Conservation (phyloP, 2,113 vertebrate species). For the Hemichromis elongatus region DNA sequence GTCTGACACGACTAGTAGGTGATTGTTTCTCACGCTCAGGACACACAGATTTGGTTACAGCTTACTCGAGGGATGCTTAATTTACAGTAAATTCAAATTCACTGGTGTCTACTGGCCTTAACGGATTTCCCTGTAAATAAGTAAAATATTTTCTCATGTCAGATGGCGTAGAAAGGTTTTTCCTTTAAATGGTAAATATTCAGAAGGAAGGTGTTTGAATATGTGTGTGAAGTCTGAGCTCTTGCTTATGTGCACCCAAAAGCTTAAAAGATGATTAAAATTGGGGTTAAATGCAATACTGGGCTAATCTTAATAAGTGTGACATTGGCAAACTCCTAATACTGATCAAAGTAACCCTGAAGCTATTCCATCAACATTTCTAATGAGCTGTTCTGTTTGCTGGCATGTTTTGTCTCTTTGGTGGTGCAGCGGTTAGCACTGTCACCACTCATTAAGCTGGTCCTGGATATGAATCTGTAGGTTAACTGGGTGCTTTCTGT, state of each 20-base stretch:
- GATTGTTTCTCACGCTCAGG: neutral
- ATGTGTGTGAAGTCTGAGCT: neutral
- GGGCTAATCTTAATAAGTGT: neutral
- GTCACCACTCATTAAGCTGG: neutral
- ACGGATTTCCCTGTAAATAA: neutral
- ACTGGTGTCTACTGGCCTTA: neutral
- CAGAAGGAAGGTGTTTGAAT: no score
- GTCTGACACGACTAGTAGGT: neutral
- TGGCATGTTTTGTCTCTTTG: neutral
- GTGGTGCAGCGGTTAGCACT: neutral
- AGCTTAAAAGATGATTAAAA: neutral
- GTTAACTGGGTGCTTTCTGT: neutral
- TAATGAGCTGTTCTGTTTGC: neutral
- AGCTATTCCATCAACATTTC: neutral
- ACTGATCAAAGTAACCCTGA: neutral
- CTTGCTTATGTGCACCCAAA: fast-evolving
- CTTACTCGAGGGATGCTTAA: neutral
- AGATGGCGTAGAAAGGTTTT: neutral
- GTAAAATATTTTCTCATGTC: neutral
- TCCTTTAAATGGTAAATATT: neutral
- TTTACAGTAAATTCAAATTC: neutral
- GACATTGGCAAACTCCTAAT: neutral
- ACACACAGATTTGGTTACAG: neutral
- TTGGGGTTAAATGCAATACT: neutral
- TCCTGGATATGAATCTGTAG: neutral